A percentile compares a stretch with the other conserved stretches of the same genome.
phyloP scores from a whole-genome alignment of 2,888 invertebrate genomes.

The Drosophila macrospina region DNA sequence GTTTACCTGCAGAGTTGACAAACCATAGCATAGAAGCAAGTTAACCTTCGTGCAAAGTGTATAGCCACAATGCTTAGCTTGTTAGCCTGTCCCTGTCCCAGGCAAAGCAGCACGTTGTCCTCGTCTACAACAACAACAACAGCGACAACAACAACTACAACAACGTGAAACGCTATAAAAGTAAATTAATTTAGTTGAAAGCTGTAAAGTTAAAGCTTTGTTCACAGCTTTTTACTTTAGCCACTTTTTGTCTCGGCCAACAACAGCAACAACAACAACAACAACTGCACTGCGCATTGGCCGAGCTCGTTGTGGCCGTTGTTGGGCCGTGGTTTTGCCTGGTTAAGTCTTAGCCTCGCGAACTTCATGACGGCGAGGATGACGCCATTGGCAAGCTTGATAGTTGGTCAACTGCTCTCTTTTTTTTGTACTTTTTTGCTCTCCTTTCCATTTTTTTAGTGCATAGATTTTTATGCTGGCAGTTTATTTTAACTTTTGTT shows the following conservation, averaged over 20 bases:
- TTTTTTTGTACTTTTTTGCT: neutral
- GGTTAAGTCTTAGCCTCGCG: constrained; percentile 44
- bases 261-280: constrained; percentile 13
- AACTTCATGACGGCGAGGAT: constrained; percentile 40
- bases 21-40: constrained; percentile 3
- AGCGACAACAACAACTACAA: constrained; percentile 12
- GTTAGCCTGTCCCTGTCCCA: constrained; percentile 45
- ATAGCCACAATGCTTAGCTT: constrained; percentile 38
- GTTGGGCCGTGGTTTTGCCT: constrained; percentile 24
- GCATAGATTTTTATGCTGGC: constrained; percentile 62
- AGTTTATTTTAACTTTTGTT: constrained; percentile 65
- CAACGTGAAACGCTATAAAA: constrained; percentile 66
- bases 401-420: constrained; percentile 33
- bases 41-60: constrained; percentile 22
- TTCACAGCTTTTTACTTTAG: constrained; percentile 71
- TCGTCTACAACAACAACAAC: constrained; percentile 18
- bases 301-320: constrained; percentile 13
- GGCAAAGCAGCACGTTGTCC: constrained; percentile 45
- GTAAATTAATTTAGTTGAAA: constrained; percentile 84
- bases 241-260: constrained; percentile 39
- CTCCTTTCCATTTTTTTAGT: constrained; percentile 11
- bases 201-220: constrained; percentile 83
- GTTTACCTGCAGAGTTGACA: constrained; percentile 8
- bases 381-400: constrained; percentile 45
- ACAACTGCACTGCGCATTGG: constrained; percentile 14